Evolutionary conservation across 2,888 invertebrate genomes (phyloP), one percentile per base, ranked within the genome.

Genomic region (Agrochola macilenta): DNA sequence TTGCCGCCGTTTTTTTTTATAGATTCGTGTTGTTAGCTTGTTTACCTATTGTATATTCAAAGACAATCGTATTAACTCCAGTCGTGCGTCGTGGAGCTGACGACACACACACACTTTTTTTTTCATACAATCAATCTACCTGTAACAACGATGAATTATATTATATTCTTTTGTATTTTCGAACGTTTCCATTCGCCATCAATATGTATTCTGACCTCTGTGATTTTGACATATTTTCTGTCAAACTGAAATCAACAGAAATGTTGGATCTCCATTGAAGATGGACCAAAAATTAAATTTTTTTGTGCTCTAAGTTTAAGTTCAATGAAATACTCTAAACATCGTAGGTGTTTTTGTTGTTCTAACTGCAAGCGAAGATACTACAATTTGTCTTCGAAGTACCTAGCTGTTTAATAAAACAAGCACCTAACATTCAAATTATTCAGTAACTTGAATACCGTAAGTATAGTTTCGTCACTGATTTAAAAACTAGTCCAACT

Each of bases 201-300:
- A 57, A 65, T 49, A 12, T 17, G 26, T 43, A 17, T 23, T 73
- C 20, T 52, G 23, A 60, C 9, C 30, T 60, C 30, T 60, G 17
- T 60, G 54, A 11, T 35, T 35, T 69, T 69, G 72, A 30, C 70
- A 43, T 30, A 3, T 35, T 65, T 52, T 43, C 43, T 61, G 63
- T 75, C 75, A 75, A 43, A 43, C 20, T 9, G 23, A 74, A 61
- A 54, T 61, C 26, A 49, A 75, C 49, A 60, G 17, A 43, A 57
- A 39, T 69, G 26, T 49, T 73, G n/a, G n/a, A 35, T 1, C 17
- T 26, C n/a, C 23, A 26, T 61, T 79, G 39, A 1, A 23, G 23
- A 30, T 46, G 26, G 11, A 61, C 14, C 20, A 76, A 64, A 76
- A 64, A 5, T 30, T 43, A 3, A 26, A 54, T 57, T n/a, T 39